These are phyloP conservation scores for Reinhardtius hippoglossoides DNA, from an alignment of 2,113 vertebrate genomes.

Conservation along the genomic window DNA sequence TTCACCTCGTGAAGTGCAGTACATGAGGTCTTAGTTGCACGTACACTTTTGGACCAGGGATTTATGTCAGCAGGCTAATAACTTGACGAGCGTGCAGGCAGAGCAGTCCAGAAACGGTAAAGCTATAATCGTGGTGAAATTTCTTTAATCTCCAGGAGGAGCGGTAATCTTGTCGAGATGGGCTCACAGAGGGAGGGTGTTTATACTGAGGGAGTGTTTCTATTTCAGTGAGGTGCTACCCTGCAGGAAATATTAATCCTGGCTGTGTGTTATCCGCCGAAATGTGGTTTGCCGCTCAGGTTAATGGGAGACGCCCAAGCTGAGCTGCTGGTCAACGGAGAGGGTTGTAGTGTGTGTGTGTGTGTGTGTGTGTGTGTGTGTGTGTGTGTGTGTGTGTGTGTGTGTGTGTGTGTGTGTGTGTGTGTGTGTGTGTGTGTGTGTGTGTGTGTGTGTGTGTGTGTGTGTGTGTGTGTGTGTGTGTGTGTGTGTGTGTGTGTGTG, in stretches of 20 bases:
- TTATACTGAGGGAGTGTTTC: conserved; percentile 54
- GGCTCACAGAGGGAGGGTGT: conserved; percentile 50
- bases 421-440: neutral
- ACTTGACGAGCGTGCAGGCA: conserved; percentile 46
- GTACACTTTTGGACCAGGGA: conserved; percentile 57
- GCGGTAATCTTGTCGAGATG: conserved; percentile 71
- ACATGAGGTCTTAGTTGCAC: conserved; percentile 36
- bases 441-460: no score
- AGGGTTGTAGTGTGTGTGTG: neutral
- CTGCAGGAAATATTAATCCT: conserved; percentile 68
- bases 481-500: neutral
- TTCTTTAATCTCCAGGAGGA: conserved; percentile 70
- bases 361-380: no score
- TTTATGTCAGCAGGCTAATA: conserved; percentile 73
- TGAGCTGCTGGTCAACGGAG: conserved; percentile 6
- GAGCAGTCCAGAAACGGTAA: conserved; percentile 45
- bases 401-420: neutral
- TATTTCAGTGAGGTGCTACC: conserved; percentile 63
- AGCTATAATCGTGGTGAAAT: conserved; percentile 70
- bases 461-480: no score
- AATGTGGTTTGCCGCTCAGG: conserved; percentile 42
- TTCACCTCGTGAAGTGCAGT: conserved; percentile 25
- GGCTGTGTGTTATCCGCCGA: conserved; percentile 24
- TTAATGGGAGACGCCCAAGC: conserved; percentile 34
- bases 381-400: no score